phyloP scores from a whole-genome alignment of 2,888 invertebrate genomes.

The Pemphredon lugubris region DNA sequence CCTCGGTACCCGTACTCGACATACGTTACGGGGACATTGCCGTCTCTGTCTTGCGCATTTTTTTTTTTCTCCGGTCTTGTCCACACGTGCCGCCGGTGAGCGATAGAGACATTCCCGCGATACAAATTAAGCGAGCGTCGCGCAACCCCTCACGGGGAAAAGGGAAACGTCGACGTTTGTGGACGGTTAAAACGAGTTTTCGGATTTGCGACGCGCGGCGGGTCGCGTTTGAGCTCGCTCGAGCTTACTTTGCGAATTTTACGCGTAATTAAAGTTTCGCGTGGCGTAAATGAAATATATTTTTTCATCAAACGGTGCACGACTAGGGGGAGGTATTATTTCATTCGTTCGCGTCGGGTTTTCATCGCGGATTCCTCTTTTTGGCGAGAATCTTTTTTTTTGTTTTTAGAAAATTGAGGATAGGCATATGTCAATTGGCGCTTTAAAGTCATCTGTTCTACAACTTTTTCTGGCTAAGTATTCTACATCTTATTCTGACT shows the following conservation, averaged over 20 bases:
- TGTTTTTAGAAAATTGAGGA: no score
- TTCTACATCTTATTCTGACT: no score
- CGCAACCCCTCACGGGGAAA: neutral
- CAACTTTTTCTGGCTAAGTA: no score
- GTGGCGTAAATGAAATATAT: no score
- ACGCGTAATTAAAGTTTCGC: neutral
- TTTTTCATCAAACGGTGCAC: no score
- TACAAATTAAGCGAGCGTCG: slow-evolving; percentile 3
- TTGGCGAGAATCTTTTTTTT: no score
- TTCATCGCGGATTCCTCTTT: no score
- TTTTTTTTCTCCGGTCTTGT: slow-evolving; percentile 4
- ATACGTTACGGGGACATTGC: slow-evolving; percentile 21
- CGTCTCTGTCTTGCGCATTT: slow-evolving; percentile 2
- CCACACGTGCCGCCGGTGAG: slow-evolving; percentile 3
- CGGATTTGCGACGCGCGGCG: neutral
- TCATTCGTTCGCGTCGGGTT: no score
- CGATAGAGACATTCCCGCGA: slow-evolving; percentile 11
- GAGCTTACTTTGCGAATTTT: neutral
- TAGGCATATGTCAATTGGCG: no score
- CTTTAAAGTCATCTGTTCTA: no score
- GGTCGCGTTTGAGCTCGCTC: neutral
- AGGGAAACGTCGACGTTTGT: slow-evolving; percentile 3
- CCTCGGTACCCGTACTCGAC: slow-evolving; percentile 23
- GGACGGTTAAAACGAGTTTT: neutral
- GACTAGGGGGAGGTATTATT: no score